Evolutionary conservation across 2,888 invertebrate species (phyloP).

Genomic region (Rhodophaea formosa): DNA sequence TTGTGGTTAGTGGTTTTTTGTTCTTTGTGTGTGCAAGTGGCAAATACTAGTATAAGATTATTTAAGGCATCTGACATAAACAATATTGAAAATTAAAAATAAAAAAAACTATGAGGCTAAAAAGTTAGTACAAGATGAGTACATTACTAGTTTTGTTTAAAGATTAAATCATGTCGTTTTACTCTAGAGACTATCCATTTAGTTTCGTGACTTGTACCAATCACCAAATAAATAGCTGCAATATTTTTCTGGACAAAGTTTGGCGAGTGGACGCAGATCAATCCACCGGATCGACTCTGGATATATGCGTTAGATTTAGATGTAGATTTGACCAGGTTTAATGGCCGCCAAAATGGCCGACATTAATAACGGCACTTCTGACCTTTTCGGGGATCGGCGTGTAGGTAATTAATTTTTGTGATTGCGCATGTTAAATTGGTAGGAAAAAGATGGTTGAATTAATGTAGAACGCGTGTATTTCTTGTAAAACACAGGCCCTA

Average conservation of each 20-base stretch:
- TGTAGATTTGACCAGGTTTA: slow-evolving; percentile 41
- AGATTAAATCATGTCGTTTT: no score
- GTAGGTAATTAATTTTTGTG: slow-evolving; percentile 4
- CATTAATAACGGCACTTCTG: slow-evolving; percentile 32
- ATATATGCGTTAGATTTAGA: slow-evolving; percentile 39
- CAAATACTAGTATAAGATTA: no score
- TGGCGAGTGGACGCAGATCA: slow-evolving; percentile 50
- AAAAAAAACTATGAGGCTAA: no score
- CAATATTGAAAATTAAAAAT: no score
- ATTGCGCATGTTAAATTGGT: slow-evolving; percentile 5
- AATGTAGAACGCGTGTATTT: not conserved
- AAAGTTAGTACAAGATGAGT: no score
- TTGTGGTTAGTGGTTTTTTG: no score
- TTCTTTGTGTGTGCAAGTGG: no score
- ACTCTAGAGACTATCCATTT: no score
- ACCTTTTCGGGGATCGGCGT: slow-evolving; percentile 2
- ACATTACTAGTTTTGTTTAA: no score
- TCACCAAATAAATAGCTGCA: slow-evolving; percentile 48
- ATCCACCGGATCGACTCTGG: slow-evolving; percentile 43
- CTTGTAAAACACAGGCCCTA: not conserved
- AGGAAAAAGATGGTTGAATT: not conserved
- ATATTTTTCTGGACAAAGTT: slow-evolving; percentile 58
- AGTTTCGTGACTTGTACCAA: slow-evolving; percentile 29
- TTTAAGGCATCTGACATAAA: no score
- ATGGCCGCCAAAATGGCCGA: slow-evolving; percentile 36